These are phyloP conservation scores for Corythornis madagascariensis DNA, from an alignment of 2,113 vertebrate genomes.

Conservation along the genomic window DNA sequence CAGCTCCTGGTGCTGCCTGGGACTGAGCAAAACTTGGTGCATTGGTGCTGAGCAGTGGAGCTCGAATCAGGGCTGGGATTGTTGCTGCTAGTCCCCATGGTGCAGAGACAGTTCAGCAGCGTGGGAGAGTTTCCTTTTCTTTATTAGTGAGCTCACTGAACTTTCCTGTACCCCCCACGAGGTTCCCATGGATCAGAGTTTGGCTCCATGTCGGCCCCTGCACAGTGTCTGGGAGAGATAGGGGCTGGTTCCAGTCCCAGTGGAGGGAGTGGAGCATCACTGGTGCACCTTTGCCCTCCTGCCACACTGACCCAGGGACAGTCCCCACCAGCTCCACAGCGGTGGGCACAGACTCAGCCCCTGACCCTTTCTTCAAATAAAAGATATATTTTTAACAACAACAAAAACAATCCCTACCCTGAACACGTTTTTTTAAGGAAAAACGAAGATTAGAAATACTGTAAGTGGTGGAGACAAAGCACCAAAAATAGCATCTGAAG, in stretches of 20 bases:
- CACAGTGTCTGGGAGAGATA: rapidly evolving
- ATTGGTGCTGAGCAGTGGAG: not conserved
- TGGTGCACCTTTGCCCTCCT: not conserved
- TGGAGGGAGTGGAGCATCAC: not conserved
- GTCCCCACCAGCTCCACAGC: not conserved
- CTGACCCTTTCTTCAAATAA: not conserved
- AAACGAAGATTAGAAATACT: conserved; percentile 1
- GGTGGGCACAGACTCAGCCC: rapidly evolving
- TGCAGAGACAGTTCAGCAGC: not conserved
- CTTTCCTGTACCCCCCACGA: not conserved
- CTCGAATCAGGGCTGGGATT: not conserved
- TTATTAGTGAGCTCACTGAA: not conserved
- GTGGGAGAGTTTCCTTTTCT: not conserved
- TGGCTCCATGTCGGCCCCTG: rapidly evolving
- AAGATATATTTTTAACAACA: not conserved
- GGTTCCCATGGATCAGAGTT: not conserved
- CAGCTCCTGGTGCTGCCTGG: not conserved
- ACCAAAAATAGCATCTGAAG: conserved; percentile 37
- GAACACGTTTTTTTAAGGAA: not conserved
- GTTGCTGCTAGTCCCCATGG: rapidly evolving
- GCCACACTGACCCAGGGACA: rapidly evolving
- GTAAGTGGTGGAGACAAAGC: conserved; percentile 25
- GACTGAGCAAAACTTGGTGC: not conserved
- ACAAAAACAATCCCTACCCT: not conserved
- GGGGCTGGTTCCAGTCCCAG: rapidly evolving